Conservation (phyloP, 2,888 invertebrate species). For the Leptinotarsa juncta region DNA sequence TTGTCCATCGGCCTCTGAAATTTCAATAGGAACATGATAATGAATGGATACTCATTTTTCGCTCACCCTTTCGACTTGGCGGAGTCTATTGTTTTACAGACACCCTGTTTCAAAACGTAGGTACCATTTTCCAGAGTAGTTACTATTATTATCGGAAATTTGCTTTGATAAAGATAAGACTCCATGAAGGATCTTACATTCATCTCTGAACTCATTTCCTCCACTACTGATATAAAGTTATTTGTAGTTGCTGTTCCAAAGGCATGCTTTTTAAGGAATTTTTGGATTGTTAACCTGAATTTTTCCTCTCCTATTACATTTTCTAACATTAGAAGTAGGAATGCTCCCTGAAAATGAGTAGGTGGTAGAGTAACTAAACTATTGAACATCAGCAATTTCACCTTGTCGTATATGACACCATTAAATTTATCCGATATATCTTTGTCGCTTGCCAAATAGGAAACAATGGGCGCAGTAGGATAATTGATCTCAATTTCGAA, state of each 20-base stretch:
- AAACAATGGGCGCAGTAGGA: conserved; percentile 36
- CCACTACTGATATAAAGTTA: conserved; percentile 77
- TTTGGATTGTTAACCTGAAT: conserved; percentile 77
- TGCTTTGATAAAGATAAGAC: conserved; percentile 89
- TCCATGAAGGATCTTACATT: conserved; percentile 74
- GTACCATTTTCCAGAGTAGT: conserved; percentile 59
- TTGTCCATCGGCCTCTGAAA: conserved; percentile 82
- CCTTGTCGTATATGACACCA: conserved; percentile 45
- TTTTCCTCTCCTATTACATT: conserved; percentile 77
- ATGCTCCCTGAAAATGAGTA: conserved; percentile 73
- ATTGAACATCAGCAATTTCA: conserved; percentile 20
- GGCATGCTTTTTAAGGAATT: conserved; percentile 75
- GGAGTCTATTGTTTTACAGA: conserved; percentile 75
- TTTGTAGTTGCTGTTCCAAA: conserved; percentile 82
- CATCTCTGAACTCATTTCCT: conserved; percentile 67
- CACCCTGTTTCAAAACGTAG: conserved; percentile 74
- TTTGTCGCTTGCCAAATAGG: conserved; percentile 30
- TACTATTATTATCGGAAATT: conserved; percentile 80
- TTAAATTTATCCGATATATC: conserved; percentile 39
- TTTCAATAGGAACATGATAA: not conserved
- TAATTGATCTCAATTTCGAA: conserved; percentile 34
- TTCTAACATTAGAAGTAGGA: conserved; percentile 86
- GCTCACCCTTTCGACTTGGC: conserved; percentile 55
- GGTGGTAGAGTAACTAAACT: not conserved
- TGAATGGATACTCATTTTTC: conserved; percentile 52